phyloP scores from a whole-genome alignment of 2,888 invertebrate species.

The Sicus ferrugineus region DNA sequence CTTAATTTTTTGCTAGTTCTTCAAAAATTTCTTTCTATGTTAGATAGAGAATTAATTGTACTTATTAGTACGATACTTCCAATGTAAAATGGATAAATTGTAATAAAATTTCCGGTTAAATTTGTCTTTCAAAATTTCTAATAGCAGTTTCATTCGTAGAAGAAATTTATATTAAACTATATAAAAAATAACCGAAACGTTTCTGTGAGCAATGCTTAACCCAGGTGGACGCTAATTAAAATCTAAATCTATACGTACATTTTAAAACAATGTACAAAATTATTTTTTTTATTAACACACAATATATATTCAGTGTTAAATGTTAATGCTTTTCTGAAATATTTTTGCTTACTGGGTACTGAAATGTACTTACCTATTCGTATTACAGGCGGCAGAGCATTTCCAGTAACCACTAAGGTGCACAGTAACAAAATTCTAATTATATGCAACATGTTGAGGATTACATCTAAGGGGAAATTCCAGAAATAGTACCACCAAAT shows the following conservation, averaged over 20 bases:
- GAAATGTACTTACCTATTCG: constrained; percentile 73
- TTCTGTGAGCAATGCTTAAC: not conserved
- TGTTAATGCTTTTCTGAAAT: not conserved
- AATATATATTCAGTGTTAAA: not conserved
- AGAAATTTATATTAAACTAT: too few species aligned
- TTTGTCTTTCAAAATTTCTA: too few species aligned
- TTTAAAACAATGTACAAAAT: not conserved
- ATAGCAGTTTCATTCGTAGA: too few species aligned
- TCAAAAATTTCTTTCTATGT: too few species aligned
- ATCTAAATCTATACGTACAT: not conserved
- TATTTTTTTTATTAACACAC: not conserved
- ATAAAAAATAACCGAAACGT: not conserved
- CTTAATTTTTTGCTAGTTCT: too few species aligned
- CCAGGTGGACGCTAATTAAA: not conserved
- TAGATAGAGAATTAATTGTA: too few species aligned
- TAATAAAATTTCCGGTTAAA: too few species aligned
- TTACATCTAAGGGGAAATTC: not conserved
- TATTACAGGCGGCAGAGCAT: constrained; percentile 71
- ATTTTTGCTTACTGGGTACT: too few species aligned
- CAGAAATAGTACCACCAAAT: not conserved
- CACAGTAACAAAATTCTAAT: constrained; percentile 38
- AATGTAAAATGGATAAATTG: too few species aligned
- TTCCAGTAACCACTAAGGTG: constrained; percentile 55
- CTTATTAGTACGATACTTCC: too few species aligned
- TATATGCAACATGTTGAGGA: not conserved